These are phyloP conservation scores for Blastomussa wellsi DNA, from an alignment of 92 coral and sea anemone genomes.

Conservation along the genomic window DNA sequence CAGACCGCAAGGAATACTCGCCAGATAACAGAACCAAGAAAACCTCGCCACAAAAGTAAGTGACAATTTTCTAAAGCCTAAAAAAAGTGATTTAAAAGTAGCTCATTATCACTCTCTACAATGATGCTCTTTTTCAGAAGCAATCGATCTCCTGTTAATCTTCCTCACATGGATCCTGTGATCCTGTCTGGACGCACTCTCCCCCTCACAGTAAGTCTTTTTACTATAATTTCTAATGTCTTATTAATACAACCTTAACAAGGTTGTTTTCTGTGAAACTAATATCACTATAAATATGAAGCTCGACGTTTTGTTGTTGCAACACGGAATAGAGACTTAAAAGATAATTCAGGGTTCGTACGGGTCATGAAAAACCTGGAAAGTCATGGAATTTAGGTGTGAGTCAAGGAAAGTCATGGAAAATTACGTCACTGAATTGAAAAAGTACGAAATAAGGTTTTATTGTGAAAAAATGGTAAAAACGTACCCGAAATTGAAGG, in stretches of 20 bases:
- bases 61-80: neutral
- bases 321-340: too few relatives aligned
- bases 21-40: conserved; percentile 47
- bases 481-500: too few relatives aligned
- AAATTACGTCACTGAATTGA: too few relatives aligned
- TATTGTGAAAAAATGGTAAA: too few relatives aligned
- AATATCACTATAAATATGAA: too few relatives aligned
- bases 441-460: too few relatives aligned
- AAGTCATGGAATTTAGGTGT: too few relatives aligned
- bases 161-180: conserved; percentile 90
- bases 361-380: too few relatives aligned
- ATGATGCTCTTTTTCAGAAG: conserved; percentile 6
- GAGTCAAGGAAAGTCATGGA: too few relatives aligned
- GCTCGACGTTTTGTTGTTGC: neutral
- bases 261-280: too few relatives aligned
- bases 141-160: conserved; percentile 67
- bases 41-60: conserved; percentile 43
- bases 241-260: neutral
- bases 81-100: too few relatives aligned
- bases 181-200: conserved; percentile 81
- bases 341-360: too few relatives aligned
- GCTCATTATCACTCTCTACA: neutral
- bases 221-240: neutral
- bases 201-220: conserved; percentile 80
- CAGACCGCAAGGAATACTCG: conserved; percentile 64